These are phyloP conservation scores for Gallinago paraguaiae DNA, from an alignment of 2,113 vertebrate species.

Conservation along the genomic window DNA sequence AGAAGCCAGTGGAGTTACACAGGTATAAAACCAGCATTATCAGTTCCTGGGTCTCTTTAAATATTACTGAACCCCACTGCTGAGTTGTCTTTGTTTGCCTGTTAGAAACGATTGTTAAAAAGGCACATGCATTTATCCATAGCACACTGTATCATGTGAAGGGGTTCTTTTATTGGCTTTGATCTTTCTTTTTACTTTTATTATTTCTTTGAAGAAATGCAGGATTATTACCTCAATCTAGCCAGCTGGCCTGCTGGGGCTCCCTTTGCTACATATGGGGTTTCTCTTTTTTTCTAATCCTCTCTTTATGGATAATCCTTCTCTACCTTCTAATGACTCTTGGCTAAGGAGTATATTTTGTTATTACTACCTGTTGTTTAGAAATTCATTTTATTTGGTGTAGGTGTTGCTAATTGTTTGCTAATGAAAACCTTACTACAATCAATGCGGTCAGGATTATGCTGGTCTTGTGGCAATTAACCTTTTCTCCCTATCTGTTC, in stretches of 20 bases:
- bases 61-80: conserved; percentile 41
- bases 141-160: conserved; percentile 63
- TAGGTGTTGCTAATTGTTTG: conserved; percentile 76
- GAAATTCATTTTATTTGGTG: conserved; percentile 79
- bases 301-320: conserved; percentile 76
- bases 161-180: conserved; percentile 64
- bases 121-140: conserved; percentile 60
- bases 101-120: conserved; percentile 63
- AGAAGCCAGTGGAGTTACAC: not conserved
- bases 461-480: conserved; percentile 12
- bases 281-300: conserved; percentile 76
- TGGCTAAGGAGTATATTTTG: conserved; percentile 62
- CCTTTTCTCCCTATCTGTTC: not conserved
- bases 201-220: conserved; percentile 76
- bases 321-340: conserved; percentile 72
- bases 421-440: conserved; percentile 78
- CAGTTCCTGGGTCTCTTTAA: conserved; percentile 38
- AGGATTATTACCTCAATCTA: conserved; percentile 78
- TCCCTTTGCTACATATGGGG: conserved; percentile 68
- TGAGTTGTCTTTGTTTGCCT: conserved; percentile 46
- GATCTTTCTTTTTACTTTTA: conserved; percentile 69
- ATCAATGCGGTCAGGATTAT: conserved; percentile 57
- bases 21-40: conserved; percentile 6
- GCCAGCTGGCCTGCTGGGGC: conserved; percentile 74
- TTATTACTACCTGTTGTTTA: conserved; percentile 82